These are phyloP conservation scores for Caloenas nicobarica DNA, from an alignment of 2,113 vertebrate genomes.

Conservation along the genomic window DNA sequence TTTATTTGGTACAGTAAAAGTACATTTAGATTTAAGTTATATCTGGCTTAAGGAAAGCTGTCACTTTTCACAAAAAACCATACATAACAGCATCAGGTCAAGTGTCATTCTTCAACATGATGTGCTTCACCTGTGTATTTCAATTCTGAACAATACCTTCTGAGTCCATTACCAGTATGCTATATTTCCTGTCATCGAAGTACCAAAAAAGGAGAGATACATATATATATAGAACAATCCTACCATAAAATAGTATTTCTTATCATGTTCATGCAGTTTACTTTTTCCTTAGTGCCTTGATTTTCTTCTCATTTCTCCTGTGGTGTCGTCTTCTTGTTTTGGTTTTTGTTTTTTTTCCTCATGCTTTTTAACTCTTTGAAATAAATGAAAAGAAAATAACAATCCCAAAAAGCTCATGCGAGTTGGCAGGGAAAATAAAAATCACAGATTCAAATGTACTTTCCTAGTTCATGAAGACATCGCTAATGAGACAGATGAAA, in stretches of 20 bases:
- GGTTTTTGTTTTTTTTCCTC: not conserved
- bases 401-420: constrained; percentile 49
- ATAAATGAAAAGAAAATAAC: constrained; percentile 69
- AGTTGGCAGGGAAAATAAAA: constrained; percentile 70
- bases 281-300: not conserved
- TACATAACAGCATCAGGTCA: not conserved
- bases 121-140: not conserved
- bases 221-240: not conserved
- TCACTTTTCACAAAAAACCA: not conserved
- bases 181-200: not conserved
- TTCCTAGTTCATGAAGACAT: constrained; percentile 76
- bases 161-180: not conserved
- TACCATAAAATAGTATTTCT: not conserved
- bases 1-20: not conserved
- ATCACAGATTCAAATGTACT: constrained; percentile 70
- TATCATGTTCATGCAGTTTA: not conserved
- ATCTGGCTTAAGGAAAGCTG: not conserved
- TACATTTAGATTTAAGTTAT: not conserved
- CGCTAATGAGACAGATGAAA: constrained; percentile 81
- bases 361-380: constrained; percentile 62
- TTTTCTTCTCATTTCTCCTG: constrained; percentile 37
- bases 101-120: not conserved
- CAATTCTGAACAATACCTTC: not conserved
- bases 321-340: not conserved
- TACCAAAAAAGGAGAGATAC: not conserved